These are phyloP conservation scores for Lynx canadensis DNA, from an alignment of 2,113 vertebrate species.

Conservation along the genomic window DNA sequence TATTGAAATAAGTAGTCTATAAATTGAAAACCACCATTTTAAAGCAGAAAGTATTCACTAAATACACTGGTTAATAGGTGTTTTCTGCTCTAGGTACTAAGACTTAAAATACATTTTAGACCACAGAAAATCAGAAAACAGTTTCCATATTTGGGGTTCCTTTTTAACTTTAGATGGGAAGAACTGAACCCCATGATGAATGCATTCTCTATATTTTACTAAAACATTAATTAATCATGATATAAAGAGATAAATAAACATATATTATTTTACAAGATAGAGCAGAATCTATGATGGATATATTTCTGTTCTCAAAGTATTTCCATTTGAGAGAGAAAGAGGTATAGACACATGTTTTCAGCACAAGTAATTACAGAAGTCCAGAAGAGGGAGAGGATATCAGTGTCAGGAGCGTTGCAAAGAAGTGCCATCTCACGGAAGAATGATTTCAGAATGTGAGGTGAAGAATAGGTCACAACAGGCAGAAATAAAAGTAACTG, in stretches of 20 bases:
- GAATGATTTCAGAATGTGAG: slow-evolving; percentile 4
- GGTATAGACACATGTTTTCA: not conserved
- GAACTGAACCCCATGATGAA: not conserved
- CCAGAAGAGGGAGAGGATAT: not conserved
- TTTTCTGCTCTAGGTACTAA: not conserved
- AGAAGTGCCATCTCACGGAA: not conserved
- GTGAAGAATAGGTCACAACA: not conserved
- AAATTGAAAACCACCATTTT: not conserved
- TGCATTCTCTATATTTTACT: not conserved
- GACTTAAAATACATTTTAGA: not conserved
- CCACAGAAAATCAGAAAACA: not conserved
- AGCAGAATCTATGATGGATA: not conserved
- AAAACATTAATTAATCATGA: not conserved
- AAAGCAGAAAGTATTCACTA: not conserved
- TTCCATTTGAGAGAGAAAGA: not conserved
- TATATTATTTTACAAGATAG: not conserved
- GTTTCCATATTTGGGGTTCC: not conserved
- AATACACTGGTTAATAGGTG: not conserved
- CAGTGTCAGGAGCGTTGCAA: not conserved
- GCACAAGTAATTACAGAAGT: not conserved
- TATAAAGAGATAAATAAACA: not conserved
- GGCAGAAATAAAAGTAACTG: not conserved
- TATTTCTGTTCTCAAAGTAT: not conserved
- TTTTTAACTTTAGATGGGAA: not conserved
- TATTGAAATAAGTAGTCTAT: not conserved